Percentiles rank a stretch among this genome's conserved stretches.
phyloP scores from a whole-genome alignment of 2,888 invertebrate species.

The Sinhomidia bicolor region DNA sequence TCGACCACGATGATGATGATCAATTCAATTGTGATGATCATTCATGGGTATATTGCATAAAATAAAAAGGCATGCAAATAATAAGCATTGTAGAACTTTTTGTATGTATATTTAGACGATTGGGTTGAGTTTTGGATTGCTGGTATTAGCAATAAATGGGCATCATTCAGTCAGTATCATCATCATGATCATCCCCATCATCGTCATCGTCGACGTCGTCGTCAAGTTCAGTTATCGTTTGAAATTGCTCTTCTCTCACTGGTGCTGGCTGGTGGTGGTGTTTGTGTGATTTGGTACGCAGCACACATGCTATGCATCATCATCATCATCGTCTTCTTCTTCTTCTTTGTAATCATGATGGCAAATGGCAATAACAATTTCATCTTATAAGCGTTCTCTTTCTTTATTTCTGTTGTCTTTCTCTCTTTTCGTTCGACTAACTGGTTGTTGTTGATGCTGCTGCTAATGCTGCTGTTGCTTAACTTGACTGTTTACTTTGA shows the following conservation, averaged over 20 bases:
- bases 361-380: not conserved
- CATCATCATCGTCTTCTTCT: not conserved
- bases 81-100: not conserved
- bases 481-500: conserved; percentile 31
- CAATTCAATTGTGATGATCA: conserved; percentile 35
- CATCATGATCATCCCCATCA: not conserved
- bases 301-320: not conserved
- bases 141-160: conserved; percentile 33
- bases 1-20: not conserved
- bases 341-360: no score
- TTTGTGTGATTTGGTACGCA: not conserved
- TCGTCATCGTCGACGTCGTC: not conserved
- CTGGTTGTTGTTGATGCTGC: no score
- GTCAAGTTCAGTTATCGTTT: conserved; percentile 1
- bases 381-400: not conserved
- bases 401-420: not conserved
- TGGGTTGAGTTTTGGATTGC: no score
- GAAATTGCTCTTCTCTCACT: no score
- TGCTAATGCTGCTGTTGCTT: not conserved
- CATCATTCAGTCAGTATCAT: not conserved
- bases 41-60: conserved; percentile 28
- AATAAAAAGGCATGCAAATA: not conserved
- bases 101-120: not conserved
- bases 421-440: no score
- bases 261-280: not conserved